Evolutionary conservation across 2,113 vertebrate species (phyloP).

Genomic region (Myotis yumanensis): DNA sequence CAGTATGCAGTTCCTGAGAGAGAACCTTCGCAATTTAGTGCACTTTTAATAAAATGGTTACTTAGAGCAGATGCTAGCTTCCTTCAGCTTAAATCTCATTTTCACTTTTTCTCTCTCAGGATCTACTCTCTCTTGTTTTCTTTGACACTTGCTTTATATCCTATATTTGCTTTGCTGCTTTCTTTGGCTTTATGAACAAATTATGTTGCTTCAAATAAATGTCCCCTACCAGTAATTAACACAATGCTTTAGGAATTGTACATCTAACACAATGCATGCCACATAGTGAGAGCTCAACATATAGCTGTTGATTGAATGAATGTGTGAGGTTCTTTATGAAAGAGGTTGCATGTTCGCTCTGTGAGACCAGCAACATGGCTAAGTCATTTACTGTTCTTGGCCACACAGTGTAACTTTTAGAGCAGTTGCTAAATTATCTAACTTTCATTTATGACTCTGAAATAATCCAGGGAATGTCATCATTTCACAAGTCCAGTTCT

Average conservation of each 20-base stretch:
- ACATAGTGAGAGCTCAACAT: not conserved
- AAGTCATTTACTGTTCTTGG: not conserved
- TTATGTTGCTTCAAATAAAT: not conserved
- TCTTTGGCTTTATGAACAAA: not conserved
- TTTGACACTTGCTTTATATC: constrained; percentile 50
- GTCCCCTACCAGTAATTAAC: not conserved
- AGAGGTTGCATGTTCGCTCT: not conserved
- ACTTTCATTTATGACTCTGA: constrained; percentile 2
- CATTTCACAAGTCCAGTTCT: not conserved
- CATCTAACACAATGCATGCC: not conserved
- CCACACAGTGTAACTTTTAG: not conserved
- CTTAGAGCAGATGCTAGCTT: constrained; percentile 56
- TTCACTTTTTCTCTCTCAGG: constrained; percentile 43
- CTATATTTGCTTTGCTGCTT: not conserved
- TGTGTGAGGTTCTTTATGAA: not conserved
- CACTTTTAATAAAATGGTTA: constrained; percentile 66
- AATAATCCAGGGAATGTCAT: not conserved
- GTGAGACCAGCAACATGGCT: not conserved
- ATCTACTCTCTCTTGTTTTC: constrained; percentile 28
- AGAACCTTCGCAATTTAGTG: constrained; percentile 4
- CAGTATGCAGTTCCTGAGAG: constrained; percentile 13
- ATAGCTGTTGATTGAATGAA: not conserved
- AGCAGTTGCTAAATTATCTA: not conserved
- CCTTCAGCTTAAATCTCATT: constrained; percentile 52
- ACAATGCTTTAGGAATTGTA: not conserved